phyloP scores from a whole-genome alignment of 2,113 vertebrate genomes.

The Neotragus moschatus region DNA sequence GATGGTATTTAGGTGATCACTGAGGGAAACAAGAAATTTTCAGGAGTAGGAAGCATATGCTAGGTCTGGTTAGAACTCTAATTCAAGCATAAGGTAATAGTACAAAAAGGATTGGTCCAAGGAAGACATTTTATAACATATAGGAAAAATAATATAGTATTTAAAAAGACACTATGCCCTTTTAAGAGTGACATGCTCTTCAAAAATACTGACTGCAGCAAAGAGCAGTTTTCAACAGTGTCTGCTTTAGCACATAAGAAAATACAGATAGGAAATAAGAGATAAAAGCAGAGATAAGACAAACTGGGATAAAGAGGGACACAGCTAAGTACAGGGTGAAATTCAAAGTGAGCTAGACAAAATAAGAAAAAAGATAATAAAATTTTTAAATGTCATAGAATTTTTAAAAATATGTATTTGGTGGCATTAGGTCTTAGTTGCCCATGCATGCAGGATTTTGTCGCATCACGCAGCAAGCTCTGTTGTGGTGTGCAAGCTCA shows the following conservation, averaged over 20 bases:
- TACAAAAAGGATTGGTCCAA: background rate
- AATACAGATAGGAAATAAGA: background rate
- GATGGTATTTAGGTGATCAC: background rate
- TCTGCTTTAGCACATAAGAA: background rate
- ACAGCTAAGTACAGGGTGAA: background rate
- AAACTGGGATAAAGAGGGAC: background rate
- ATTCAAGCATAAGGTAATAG: background rate
- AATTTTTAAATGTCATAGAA: background rate
- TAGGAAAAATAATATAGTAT: background rate
- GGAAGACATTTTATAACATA: background rate
- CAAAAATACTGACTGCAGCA: background rate
- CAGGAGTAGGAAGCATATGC: background rate
- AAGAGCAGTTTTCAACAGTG: background rate
- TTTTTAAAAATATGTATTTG: background rate
- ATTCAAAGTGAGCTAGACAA: background rate
- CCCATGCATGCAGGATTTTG: background rate
- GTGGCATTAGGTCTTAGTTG: background rate
- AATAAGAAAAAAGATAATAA: background rate
- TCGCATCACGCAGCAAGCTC: background rate
- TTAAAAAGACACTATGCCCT: background rate
- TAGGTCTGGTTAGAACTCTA: background rate
- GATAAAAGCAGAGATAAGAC: background rate
- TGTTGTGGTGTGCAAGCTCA: background rate
- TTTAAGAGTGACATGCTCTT: background rate
- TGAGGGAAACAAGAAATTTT: background rate